Evolutionary conservation across 2,888 invertebrate genomes (phyloP), one percentile per base, ranked within the genome.

Genomic region (Pollenia griseotomentosa): DNA sequence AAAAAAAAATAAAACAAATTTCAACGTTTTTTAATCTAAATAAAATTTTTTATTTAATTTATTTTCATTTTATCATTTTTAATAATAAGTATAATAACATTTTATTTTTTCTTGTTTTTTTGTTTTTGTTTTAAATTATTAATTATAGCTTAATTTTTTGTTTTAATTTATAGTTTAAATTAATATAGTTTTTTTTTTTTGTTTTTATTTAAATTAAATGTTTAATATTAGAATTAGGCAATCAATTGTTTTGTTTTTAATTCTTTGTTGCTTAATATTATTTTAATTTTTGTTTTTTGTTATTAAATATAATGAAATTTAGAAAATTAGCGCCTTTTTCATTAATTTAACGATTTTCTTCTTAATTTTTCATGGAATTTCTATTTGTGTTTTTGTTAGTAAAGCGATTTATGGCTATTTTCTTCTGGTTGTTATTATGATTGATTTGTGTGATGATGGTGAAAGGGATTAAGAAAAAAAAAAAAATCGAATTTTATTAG

Each of bases 11-110:
- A 79, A 88, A 88, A 86, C 65, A 46, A 48, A 79, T 6, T 59
- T 83, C 65, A 40, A 70, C 40, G 48, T 85, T 63, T 78, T 83
- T 89, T 92, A 92, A 92, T 92, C 92, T 92, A 92, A 92, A 92
- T 92, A 92, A 92, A 92, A 92, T 92, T 92, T 92, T 92, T 91
- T 92, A 91, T 90, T 91, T 90, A 89, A 87, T 84, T 87, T 84
- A 78, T 78, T 84, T 83, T 84, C 73, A 73, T 84, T 87, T 89
- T 89, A 88, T 89, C 82, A 88, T 89, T 84, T 87, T 84, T 90
- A 88, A 91, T 91, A 91, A 92, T 92, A 92, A 90, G 92, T 90
- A 90, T 91, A 92, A 92, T 87, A 83, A 90, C 91, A 90, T 89
- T 91, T 91, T 92, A 78, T 85, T 92, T 91, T 90, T 73, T 59